Base-by-base conservation (phyloP, 35 echinoderm and acorn worm genomes). In the Stichopus chloronotus region DNA sequence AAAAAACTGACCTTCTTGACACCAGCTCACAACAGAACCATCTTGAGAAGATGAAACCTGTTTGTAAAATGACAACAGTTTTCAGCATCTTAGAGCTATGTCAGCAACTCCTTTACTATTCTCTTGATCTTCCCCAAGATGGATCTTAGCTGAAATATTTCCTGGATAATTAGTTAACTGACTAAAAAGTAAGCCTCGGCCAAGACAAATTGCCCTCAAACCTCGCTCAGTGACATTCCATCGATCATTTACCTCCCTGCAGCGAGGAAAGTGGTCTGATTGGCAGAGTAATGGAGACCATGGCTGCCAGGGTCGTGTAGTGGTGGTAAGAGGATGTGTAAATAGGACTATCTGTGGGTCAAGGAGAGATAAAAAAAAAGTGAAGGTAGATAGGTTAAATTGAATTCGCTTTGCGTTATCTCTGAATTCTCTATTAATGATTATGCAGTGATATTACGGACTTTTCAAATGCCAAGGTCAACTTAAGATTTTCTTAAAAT, bases 141-240 rank as follows among this genome's bases (percentile, higher is more conserved):
- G 69, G 6, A 74, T 74, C 7, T 74, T 21, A 5, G 19, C 69
- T 19, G 17, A 74, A 74, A 74, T n/a, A 74, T n/a, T 19, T 74
- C 69, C 69, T 74, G 69, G 69, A 74, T 74, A 74, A 74, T 74
- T 74, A 74, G 69, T 74, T 20, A 74, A 74, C 11, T 74, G 69
- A 74, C 69, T 74, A 74, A 74, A 74, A 74, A 74, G 5, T 5
- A 74, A 74, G 17, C 17, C 69, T n/a, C 7, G 17, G 69, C 69
- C 30, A 74, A 74, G 22, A 74, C 69, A 74, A 74, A n/a, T n/a
- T 74, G 69, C 69, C 69, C 69, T 74, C 69, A 74, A 74, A 74
- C 69, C 69, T 74, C 22, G 17, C 69, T 74, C 22, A 74, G 13
- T 74, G 69, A 74, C 69, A 74, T 74, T 74, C 69, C 22, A 74